Conservation (phyloP, 2,797 vertebrate genomes). For the Sylvia borin region DNA sequence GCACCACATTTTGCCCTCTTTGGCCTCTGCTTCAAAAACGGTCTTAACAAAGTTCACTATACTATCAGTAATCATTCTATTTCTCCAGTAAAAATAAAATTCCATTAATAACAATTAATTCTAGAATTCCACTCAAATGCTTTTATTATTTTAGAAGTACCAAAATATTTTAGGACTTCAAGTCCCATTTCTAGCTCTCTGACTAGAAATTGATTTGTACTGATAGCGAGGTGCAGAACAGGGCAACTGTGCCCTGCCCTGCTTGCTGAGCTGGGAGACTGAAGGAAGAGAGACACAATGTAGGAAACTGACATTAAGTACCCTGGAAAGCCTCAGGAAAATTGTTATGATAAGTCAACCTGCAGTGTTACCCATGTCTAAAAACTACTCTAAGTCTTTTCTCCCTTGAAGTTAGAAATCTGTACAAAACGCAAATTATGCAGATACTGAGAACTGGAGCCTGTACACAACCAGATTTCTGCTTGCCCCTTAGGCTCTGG, state of each 20-base stretch:
- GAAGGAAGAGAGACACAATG: not conserved
- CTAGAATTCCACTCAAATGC: not conserved
- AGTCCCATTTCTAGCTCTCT: not conserved
- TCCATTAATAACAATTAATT: not conserved
- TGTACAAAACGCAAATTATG: not conserved
- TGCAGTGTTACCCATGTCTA: not conserved
- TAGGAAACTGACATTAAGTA: not conserved
- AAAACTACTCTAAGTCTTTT: not conserved
- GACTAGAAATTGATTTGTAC: not conserved
- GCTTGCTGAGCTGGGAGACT: not conserved
- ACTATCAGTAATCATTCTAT: not conserved
- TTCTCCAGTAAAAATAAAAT: not conserved
- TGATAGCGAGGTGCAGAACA: not conserved
- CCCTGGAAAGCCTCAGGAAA: not conserved
- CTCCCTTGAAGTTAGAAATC: not conserved
- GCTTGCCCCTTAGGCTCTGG: not conserved
- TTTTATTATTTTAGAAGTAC: not conserved
- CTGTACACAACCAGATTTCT: not conserved
- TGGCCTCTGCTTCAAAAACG: not conserved
- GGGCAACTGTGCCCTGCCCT: not conserved
- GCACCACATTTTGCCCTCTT: not conserved
- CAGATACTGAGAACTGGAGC: not conserved
- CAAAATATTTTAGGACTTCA: not conserved
- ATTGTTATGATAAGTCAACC: not conserved
- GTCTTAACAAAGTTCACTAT: not conserved